Evolutionary conservation across 2,113 vertebrate species (phyloP).

Genomic region (Psilopsiagon aurifrons): DNA sequence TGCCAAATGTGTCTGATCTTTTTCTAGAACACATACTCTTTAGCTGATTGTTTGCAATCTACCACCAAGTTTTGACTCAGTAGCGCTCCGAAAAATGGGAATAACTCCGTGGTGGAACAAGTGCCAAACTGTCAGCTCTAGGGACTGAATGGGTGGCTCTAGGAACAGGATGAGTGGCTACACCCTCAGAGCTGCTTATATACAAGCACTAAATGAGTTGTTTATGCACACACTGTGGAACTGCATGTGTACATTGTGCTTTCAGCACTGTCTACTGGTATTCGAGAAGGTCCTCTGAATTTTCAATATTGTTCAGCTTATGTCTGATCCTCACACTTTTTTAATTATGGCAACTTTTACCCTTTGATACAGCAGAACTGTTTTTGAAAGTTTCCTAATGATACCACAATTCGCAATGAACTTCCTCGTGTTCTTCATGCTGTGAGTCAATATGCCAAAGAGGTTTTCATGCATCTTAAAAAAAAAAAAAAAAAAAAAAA

Average conservation of each 20-base stretch:
- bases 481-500: not conserved
- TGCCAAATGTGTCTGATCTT: not conserved
- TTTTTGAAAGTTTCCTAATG: not conserved
- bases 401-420: not conserved
- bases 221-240: not conserved
- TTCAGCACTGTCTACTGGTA: not conserved
- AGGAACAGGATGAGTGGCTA: rapidly evolving
- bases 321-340: not conserved
- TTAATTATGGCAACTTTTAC: not conserved
- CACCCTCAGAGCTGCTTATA: not conserved
- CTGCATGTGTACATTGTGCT: not conserved
- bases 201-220: not conserved
- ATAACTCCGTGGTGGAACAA: not conserved
- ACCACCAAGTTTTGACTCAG: not conserved
- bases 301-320: not conserved
- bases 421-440: not conserved
- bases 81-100: not conserved
- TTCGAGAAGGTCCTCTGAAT: not conserved
- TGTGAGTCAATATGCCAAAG: not conserved
- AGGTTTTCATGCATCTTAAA: not conserved
- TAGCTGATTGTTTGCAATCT: not conserved
- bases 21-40: not conserved
- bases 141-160: not conserved
- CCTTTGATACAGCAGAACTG: not conserved
- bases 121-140: not conserved